phyloP scores from a whole-genome alignment of 2,113 vertebrate genomes.

The Alectura lathami region DNA sequence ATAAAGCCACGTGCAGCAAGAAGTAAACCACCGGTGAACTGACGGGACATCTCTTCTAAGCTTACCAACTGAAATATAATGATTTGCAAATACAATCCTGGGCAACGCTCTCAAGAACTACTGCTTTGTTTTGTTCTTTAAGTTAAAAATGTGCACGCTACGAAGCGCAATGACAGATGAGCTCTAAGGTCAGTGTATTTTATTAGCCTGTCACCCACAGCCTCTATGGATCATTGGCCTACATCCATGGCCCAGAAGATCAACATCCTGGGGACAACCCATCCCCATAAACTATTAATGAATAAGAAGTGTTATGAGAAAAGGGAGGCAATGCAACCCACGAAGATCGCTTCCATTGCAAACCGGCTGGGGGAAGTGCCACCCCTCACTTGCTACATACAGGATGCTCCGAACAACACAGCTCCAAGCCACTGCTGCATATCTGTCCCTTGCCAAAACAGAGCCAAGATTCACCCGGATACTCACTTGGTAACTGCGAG shows the following conservation, averaged over 20 bases:
- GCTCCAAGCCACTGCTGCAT: not conserved
- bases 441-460: not conserved
- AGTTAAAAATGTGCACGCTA: not conserved
- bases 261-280: not conserved
- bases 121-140: not conserved
- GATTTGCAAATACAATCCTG: not conserved
- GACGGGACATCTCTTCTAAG: not conserved
- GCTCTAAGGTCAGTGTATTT: not conserved
- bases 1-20: not conserved
- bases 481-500: constrained; percentile 87
- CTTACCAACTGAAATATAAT: too few species aligned
- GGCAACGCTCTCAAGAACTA: not conserved
- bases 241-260: not conserved
- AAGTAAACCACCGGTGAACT: not conserved
- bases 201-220: not conserved
- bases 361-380: not conserved
- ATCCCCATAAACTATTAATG: not conserved
- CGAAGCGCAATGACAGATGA: not conserved
- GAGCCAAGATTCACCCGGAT: not conserved
- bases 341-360: not conserved
- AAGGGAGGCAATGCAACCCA: not conserved
- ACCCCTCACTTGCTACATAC: not conserved
- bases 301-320: not conserved
- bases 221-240: rapidly evolving
- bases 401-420: not conserved